These are phyloP conservation scores for Dinoponera quadriceps DNA, from an alignment of 1,140 invertebrate species.

Conservation along the genomic window DNA sequence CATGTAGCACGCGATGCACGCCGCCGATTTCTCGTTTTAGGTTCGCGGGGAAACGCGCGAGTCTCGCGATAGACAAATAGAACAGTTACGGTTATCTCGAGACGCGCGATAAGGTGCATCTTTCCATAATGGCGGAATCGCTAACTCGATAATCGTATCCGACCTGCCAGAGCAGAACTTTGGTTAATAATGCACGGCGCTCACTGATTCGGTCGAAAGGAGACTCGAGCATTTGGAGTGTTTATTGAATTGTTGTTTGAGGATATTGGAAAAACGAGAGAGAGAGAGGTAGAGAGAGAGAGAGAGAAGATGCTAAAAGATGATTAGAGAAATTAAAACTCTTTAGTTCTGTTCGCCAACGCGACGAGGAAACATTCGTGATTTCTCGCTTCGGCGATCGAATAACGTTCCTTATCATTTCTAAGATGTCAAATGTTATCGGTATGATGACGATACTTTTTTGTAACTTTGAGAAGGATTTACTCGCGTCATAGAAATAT, in stretches of 20 bases:
- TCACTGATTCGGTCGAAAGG: neutral
- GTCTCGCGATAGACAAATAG: constrained; percentile 10
- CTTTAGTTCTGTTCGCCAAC: no score
- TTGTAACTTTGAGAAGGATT: neutral
- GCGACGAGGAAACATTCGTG: neutral
- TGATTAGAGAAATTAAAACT: no score
- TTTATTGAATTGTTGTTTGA: no score
- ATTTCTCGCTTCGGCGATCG: neutral
- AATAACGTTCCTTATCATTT: constrained; percentile 34
- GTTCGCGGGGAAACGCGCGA: neutral
- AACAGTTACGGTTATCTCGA: neutral
- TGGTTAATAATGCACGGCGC: neutral
- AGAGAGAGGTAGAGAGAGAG: no score
- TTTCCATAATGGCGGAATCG: neutral
- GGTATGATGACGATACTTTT: constrained; percentile 25
- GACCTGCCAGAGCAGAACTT: neutral
- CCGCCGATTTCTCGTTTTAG: neutral
- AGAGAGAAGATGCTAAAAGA: no score
- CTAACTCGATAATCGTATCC: neutral
- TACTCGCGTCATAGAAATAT: neutral
- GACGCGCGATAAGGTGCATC: neutral
- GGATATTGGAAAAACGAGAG: no score
- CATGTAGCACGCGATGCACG: constrained; percentile 12
- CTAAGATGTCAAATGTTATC: constrained; percentile 70
- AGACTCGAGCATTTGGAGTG: neutral